Conservation (phyloP, 2,113 vertebrate genomes). For the Nycticryphes semicollaris region DNA sequence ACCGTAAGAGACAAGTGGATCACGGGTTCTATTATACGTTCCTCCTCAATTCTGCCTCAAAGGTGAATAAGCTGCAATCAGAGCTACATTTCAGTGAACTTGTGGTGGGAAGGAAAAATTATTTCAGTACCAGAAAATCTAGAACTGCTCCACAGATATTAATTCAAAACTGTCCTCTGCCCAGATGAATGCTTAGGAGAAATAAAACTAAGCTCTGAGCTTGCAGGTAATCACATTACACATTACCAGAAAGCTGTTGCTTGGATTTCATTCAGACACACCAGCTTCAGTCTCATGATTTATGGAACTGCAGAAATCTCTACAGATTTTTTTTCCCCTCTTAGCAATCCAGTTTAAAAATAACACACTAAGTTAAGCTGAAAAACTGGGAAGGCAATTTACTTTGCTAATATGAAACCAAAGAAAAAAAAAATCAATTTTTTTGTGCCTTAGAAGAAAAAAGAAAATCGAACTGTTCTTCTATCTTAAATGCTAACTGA, state of each 20-base stretch:
- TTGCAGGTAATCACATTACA: slow-evolving; percentile 37
- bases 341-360: slow-evolving; percentile 9
- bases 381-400: slow-evolving; percentile 17
- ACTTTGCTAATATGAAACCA: not conserved
- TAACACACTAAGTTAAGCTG: not conserved
- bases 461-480: not conserved
- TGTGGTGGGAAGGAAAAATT: not conserved
- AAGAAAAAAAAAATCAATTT: not conserved
- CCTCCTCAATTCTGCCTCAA: not conserved
- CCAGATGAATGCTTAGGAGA: not conserved
- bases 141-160: not conserved
- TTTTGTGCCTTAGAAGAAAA: not conserved
- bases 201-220: slow-evolving; percentile 22
- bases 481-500: not conserved
- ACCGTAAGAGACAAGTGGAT: not conserved
- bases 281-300: slow-evolving; percentile 5
- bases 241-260: slow-evolving; percentile 22
- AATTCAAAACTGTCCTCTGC: not conserved
- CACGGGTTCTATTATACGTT: not conserved
- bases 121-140: slow-evolving; percentile 14
- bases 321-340: not conserved
- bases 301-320: slow-evolving; percentile 10
- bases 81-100: not conserved
- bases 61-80: not conserved
- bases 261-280: slow-evolving; percentile 6